Base-by-base conservation (phyloP, 2,797 vertebrate genomes). In the Darevskia nairensis region DNA sequence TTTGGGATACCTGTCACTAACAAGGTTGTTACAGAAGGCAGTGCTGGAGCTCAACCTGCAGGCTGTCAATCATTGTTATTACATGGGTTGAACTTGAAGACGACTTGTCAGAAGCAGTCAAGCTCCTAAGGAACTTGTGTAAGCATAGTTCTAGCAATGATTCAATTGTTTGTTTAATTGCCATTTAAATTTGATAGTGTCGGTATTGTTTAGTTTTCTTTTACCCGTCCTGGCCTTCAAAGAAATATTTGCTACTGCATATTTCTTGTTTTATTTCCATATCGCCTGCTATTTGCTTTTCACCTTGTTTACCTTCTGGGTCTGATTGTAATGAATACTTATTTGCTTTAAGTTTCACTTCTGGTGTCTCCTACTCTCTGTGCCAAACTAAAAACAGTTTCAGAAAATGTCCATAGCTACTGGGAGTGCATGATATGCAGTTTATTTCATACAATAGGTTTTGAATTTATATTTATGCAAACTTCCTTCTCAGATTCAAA, bases 201-300 rank as follows among this genome's bases (percentile, higher is more conserved):
- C 23, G 69, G 1, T 50, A 64, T 39, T n/a, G 81, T 88, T 80
- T 82, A n/a, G 71, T 84, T 76, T 29, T 91, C 7, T 80, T 91
- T 76, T 71, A 84, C 35, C 76, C 88, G 80, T 9, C 55, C 50
- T 29, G 9, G 8, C 68, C 87, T 29, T 32, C 46, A 85, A 91
- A 90, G 13, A 11, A 86, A 66, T 3, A 79, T 50, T 86, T 76
- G 8, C 46, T 69, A 79, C 23, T 87, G 74, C 17, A 21, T 75
- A 69, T 15, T 55, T 50, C 59, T 86, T 25, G 7, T 59, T 85
- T 69, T n/a, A 44, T 78, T 88, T 82, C 83, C 8, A 23, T 82
- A 4, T 2, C 64, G 1, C 32, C 27, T 81, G 3, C 35, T 35
- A 72, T 15, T 71, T 74, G 25, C 8, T 64, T 94, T 90, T 27